phyloP scores from a whole-genome alignment of 1,140 invertebrate species.

The Drosophila triauraria region DNA sequence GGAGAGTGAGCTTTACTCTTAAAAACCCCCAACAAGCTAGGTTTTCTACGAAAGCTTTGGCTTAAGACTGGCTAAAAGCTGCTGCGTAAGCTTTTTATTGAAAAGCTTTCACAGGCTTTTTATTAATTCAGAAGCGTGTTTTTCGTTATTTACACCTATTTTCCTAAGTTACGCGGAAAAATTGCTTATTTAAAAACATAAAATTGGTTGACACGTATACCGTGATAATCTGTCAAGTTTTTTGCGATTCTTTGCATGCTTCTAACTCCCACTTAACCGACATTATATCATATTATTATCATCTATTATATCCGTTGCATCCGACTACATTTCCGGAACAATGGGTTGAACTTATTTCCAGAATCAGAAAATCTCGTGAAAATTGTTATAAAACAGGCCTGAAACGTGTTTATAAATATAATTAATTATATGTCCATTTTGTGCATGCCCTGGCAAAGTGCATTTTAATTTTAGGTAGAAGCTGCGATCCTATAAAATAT shows the following conservation, averaged over 20 bases:
- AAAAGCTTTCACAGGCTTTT: not conserved
- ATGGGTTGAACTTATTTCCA: not conserved
- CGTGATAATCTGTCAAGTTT: constrained; percentile 10
- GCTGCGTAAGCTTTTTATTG: not conserved
- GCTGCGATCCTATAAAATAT: no score
- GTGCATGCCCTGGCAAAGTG: not conserved
- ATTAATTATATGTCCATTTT: not conserved
- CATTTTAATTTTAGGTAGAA: not conserved
- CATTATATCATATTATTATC: not conserved
- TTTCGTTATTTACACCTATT: not conserved
- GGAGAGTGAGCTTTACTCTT: not conserved
- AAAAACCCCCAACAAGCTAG: not conserved
- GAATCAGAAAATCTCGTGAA: not conserved
- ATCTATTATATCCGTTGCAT: not conserved
- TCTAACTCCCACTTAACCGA: not conserved
- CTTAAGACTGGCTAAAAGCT: constrained; percentile 4
- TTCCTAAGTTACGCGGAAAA: not conserved
- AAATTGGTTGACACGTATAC: not conserved
- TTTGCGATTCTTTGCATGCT: constrained; percentile 26
- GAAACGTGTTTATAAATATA: not conserved
- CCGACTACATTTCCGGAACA: constrained; percentile 24
- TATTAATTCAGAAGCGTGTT: not conserved
- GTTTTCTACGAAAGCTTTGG: not conserved
- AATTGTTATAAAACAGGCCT: not conserved
- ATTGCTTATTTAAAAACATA: not conserved